These are phyloP conservation scores for Ispidina lecontei DNA, from an alignment of 2,797 vertebrate genomes.

Conservation along the genomic window DNA sequence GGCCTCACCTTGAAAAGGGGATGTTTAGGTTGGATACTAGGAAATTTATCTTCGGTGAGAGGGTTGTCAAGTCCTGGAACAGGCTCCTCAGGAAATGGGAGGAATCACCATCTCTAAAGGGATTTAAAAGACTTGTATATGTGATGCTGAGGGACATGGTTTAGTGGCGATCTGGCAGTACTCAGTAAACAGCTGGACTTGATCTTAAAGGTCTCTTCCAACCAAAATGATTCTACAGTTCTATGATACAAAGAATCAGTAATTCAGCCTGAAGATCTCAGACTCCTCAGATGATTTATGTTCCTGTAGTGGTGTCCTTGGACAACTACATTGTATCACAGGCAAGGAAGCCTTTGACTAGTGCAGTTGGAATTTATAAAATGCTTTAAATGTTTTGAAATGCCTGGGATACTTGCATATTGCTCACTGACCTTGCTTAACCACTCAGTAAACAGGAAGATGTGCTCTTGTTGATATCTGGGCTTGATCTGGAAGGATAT, in stretches of 20 bases:
- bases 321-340: fast-evolving
- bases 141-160: background rate
- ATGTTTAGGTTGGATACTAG: background rate
- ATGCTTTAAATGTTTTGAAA: conserved; percentile 12
- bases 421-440: background rate
- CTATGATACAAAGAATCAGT: background rate
- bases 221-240: background rate
- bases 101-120: background rate
- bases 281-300: background rate
- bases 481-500: conserved; percentile 18
- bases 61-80: background rate
- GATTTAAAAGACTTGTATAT: background rate
- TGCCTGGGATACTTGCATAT: background rate
- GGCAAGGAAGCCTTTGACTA: background rate
- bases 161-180: background rate
- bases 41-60: background rate
- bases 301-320: background rate
- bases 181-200: background rate
- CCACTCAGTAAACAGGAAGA: background rate
- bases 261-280: background rate
- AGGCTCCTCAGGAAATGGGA: background rate
- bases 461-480: background rate
- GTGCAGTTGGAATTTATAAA: background rate
- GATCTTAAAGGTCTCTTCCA: background rate
- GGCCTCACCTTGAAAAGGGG: background rate